Evolutionary conservation across 2,113 vertebrate species (phyloP).

Genomic region (Ailuropoda melanoleuca): DNA sequence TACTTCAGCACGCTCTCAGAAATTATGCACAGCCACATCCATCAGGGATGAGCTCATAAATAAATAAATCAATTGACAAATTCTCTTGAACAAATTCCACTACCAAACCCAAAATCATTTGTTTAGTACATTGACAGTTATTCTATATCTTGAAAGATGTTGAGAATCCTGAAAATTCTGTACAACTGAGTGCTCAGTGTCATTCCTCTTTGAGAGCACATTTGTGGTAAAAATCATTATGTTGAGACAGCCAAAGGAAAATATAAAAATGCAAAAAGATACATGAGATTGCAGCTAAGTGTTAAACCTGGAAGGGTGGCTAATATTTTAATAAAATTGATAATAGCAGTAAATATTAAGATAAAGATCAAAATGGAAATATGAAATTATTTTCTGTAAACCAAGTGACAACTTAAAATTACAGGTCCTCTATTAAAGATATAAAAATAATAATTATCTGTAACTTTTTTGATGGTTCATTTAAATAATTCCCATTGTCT

Average conservation of each 20-base stretch:
- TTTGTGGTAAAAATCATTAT: not conserved
- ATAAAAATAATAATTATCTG: not conserved
- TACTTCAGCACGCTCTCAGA: not conserved
- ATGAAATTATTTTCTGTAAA: not conserved
- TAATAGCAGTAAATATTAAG: not conserved
- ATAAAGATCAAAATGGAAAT: not conserved
- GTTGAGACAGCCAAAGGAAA: not conserved
- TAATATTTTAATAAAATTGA: not conserved
- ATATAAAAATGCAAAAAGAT: not conserved
- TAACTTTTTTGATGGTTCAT: not conserved
- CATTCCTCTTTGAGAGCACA: not conserved
- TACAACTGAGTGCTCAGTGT: not conserved
- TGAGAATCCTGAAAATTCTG: not conserved
- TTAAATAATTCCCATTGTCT: not conserved
- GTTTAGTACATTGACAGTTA: not conserved
- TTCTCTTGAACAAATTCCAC: not conserved
- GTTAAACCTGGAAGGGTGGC: not conserved
- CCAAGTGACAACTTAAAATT: not conserved
- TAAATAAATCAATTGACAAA: constrained; percentile 14
- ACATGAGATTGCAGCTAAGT: not conserved
- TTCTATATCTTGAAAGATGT: not conserved
- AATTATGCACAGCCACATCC: not conserved
- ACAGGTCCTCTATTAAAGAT: not conserved
- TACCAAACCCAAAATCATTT: not conserved
- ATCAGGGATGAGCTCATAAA: not conserved